These are phyloP conservation scores for Trochalopteron elliotii DNA, from an alignment of 2,113 vertebrate species.

Conservation along the genomic window DNA sequence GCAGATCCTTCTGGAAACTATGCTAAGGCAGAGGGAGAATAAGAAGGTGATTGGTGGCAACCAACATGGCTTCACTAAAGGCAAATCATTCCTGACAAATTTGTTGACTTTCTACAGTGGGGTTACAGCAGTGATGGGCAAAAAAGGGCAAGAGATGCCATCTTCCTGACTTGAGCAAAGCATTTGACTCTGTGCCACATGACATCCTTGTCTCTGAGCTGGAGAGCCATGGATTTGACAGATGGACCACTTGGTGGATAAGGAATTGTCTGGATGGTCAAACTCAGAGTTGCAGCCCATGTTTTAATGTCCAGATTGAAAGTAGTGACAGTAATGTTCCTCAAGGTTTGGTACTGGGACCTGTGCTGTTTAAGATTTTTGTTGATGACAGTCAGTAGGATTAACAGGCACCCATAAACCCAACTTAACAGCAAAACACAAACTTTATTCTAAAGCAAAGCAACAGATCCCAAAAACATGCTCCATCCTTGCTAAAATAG, in stretches of 20 bases:
- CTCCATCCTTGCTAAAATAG: neutral
- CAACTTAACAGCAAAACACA: neutral
- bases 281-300: neutral
- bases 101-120: neutral
- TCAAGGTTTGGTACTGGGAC: neutral
- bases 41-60: neutral
- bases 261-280: neutral
- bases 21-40: neutral
- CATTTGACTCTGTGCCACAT: neutral
- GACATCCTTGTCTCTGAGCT: neutral
- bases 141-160: neutral
- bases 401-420: neutral
- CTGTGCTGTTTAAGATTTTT: no score
- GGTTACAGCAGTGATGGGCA: neutral
- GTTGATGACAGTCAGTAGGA: neutral
- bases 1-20: neutral
- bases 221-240: neutral
- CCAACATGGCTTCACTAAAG: neutral
- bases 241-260: neutral
- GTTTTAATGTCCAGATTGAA: neutral
- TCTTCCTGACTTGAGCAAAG: neutral
- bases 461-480: neutral
- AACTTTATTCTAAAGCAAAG: neutral
- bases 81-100: neutral
- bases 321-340: no score